Conservation (phyloP, 2,888 invertebrate species). For the Hartigia nigra region DNA sequence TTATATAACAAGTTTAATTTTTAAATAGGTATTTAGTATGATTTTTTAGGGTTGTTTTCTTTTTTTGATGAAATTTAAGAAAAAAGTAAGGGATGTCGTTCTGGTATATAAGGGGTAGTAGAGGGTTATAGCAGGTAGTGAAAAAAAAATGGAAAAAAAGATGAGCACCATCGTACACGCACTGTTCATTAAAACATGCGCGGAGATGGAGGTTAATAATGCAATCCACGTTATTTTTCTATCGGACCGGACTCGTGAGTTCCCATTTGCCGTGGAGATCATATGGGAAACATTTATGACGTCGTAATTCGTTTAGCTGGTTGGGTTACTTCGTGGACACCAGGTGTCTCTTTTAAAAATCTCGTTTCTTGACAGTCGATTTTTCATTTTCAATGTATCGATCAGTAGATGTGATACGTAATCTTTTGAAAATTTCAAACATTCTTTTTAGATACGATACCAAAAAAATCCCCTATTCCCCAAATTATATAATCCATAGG, state of each 20-base stretch:
- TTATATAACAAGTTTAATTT: background rate
- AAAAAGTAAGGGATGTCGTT: background rate
- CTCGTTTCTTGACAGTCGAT: conserved; percentile 33
- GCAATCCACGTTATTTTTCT: conserved; percentile 35
- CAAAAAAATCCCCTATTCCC: background rate
- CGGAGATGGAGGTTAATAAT: conserved; percentile 33
- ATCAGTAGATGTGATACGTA: background rate
- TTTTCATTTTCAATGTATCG: conserved; percentile 4
- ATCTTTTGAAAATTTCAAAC: background rate
- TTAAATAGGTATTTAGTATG: background rate
- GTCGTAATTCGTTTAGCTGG: conserved; percentile 44
- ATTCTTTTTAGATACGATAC: background rate
- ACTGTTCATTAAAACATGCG: conserved; percentile 19
- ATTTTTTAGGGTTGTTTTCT: background rate
- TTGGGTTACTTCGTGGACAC: conserved; percentile 22
- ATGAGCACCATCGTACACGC: conserved; percentile 5
- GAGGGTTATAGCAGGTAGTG: background rate
- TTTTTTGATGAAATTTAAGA: background rate
- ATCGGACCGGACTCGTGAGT: conserved; percentile 18
- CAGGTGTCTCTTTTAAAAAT: conserved; percentile 34
- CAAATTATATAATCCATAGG: background rate
- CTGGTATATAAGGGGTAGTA: background rate
- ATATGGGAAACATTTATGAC: conserved; percentile 46
- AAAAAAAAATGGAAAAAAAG: background rate
- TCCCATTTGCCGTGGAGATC: conserved; percentile 31